Base-by-base conservation (phyloP, 2,113 vertebrate species). In the Jacana jacana region DNA sequence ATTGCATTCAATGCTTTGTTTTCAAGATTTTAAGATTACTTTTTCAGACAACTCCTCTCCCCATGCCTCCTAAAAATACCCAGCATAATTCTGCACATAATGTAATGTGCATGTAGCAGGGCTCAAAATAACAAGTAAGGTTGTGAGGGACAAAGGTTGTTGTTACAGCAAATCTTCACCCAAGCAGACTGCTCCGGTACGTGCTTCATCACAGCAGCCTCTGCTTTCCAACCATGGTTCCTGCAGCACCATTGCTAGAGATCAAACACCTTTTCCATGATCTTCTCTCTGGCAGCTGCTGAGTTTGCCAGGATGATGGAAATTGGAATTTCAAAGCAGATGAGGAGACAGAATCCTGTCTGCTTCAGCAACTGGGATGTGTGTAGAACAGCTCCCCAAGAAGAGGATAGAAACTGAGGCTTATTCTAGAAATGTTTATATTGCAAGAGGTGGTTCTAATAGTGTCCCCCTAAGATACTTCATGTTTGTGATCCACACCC, bases 191-290 rank as follows among this genome's bases (percentile, higher is more conserved):
- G 19, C 52, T 64, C 15, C 49, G 31, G 25, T 1, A 4, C 22
- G 30, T 27, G 13, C 4, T 68, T 33, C 60, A 33, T n/a, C 8
- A 17, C 40, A 73, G 58, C n/a, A 71, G 42, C 35, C 11, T 64
- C 39, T 80, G 31, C 25, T 88, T 88, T 77, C 33, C 35, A 33
- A 24, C 17, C 71, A 15, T 0, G 0, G 12, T 4, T 86, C 37
- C 58, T 61, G 30, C 49, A 76, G 58, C 3, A 1, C 6, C 1
- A 0, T 28, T 1, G 0, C 13, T 44, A 30, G 25, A 64, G 17
- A 35, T 35, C 54, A 83, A 63, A 65, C 15, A 65, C 9, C 18
- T 17, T 22, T 42, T 51, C 22, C 40, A 39, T 1, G 3, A 12
- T 66, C 22, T 84, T 63, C 24, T 58, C 24, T 17, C 40, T 66